Evolutionary conservation across 2,797 vertebrate genomes (phyloP), one percentile per base, ranked within the genome.

Genomic region (Setipinna tenuifilis): DNA sequence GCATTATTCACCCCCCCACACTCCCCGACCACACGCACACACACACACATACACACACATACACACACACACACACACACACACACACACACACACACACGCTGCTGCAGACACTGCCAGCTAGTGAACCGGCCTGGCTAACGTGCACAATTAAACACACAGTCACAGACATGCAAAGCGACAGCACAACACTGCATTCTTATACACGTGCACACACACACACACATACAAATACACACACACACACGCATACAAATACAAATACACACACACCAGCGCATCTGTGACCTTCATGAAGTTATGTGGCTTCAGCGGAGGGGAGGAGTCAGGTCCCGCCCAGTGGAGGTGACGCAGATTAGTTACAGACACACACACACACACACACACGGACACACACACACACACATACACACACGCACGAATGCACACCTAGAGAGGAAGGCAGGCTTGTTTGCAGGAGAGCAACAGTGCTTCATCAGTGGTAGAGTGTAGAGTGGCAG

Each of bases 261-360:
- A 31, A 44, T 17, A 78, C 71, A 78, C 35, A 44, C 3, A 35
- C 58, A 21, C 58, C 9, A 4, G 14, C 17, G 6, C 71, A 78
- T 78, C 71, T 41, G 86, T 92, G 93, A 93, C 90, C 88, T 91
- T 93, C 61, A 2, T 62, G 83, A 75, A 84, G 46, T 28, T 83
- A 48, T 65, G 48, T 87, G 84, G 89, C 86, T 85, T 85, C 54
- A 75, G 88, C 61, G 80, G 91, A 89, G 88, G 90, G 92, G 90
- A 88, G 90, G 91, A 86, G 91, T 80, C 71, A 57, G 11, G 7
- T 61, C 61, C 12, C n/a, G 86, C 86, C 71, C 75, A 44, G 71
- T 78, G 82, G 50, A 46, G 46, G 89, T 88, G 89, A 89, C 65
- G 83, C 71, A 87, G 12, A 46, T 25, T 89, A 89, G 71, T 84